Conservation (phyloP, 1,140 invertebrate genomes). For the Drosophila navojoa region DNA sequence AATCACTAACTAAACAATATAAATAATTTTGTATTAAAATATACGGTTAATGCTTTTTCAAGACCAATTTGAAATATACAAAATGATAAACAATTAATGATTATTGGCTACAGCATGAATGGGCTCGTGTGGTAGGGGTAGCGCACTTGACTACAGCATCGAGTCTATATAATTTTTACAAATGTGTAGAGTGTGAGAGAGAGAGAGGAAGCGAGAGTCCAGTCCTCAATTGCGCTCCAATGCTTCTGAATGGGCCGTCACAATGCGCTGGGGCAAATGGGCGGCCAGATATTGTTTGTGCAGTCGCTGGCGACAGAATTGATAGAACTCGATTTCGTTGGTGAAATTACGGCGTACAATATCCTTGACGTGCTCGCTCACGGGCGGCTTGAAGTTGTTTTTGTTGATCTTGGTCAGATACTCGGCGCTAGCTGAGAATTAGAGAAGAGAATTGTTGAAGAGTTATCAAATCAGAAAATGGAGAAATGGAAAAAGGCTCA, state of each 20-base stretch:
- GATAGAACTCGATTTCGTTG: conserved; percentile 95
- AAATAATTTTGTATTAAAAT: conserved; percentile 42
- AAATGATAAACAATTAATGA: conserved; percentile 63
- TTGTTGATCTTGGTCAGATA: conserved; percentile 92
- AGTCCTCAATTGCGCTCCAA: conserved; percentile 49
- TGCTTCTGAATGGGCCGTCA: conserved; percentile 50
- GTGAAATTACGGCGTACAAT: conserved; percentile 94
- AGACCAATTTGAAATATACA: conserved; percentile 70
- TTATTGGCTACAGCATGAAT: conserved; percentile 54
- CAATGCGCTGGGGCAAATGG: conserved; percentile 84
- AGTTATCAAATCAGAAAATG: no score
- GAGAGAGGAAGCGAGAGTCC: no score
- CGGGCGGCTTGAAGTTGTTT: conserved; percentile 94
- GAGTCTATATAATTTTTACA: conserved; percentile 54
- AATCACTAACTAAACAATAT: conserved; percentile 71
- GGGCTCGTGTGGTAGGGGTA: conserved; percentile 13
- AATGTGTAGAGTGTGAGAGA: neutral
- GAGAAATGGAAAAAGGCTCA: no score
- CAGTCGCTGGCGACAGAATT: conserved; percentile 93
- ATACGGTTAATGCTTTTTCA: conserved; percentile 47
- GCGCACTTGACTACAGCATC: conserved; percentile 57
- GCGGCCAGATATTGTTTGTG: conserved; percentile 91
- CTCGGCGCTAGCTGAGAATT: conserved; percentile 88
- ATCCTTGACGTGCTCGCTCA: conserved; percentile 93
- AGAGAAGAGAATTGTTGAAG: no score